Conservation (phyloP, 2,113 vertebrate genomes). For the Taurulus bubalis region DNA sequence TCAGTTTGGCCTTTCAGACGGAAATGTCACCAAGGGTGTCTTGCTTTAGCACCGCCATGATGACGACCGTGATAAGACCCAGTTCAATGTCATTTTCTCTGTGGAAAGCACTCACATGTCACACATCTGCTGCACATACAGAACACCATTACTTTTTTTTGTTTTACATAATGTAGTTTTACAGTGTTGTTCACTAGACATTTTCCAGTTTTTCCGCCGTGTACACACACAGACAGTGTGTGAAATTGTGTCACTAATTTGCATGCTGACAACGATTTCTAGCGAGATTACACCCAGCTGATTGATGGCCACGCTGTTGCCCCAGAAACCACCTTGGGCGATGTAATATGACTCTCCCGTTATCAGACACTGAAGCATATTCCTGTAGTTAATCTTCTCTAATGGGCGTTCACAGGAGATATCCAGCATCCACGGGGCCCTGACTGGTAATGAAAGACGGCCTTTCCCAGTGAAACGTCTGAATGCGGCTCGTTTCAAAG, state of each 20-base stretch:
- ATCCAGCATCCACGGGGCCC: slow-evolving; percentile 53
- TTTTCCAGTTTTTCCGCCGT: slow-evolving; percentile 32
- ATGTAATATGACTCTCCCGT: slow-evolving; percentile 68
- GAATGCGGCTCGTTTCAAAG: slow-evolving; percentile 61
- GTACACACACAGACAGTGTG: slow-evolving; percentile 32
- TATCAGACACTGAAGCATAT: slow-evolving; percentile 77
- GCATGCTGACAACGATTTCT: slow-evolving; percentile 74
- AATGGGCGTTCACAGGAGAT: slow-evolving; percentile 65
- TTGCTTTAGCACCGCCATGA: background rate
- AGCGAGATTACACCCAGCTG: slow-evolving; percentile 69
- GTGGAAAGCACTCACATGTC: background rate
- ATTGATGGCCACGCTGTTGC: slow-evolving; percentile 77
- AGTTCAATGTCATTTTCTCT: slow-evolving; percentile 2
- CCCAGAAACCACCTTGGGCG: slow-evolving; percentile 81
- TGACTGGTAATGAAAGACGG: slow-evolving; percentile 67
- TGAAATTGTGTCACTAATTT: slow-evolving; percentile 77
- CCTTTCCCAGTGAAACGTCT: slow-evolving; percentile 19
- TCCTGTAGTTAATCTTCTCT: slow-evolving; percentile 78
- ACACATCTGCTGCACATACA: background rate
- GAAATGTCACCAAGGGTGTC: background rate
- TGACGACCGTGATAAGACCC: background rate
- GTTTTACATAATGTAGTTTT: background rate
- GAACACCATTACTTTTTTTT: background rate
- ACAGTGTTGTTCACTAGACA: slow-evolving; percentile 41
- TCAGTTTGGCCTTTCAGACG: background rate